Percentiles rank a stretch among this genome's conserved stretches.
Conservation (phyloP, 2,113 vertebrate genomes). For the Rutilus rutilus region DNA sequence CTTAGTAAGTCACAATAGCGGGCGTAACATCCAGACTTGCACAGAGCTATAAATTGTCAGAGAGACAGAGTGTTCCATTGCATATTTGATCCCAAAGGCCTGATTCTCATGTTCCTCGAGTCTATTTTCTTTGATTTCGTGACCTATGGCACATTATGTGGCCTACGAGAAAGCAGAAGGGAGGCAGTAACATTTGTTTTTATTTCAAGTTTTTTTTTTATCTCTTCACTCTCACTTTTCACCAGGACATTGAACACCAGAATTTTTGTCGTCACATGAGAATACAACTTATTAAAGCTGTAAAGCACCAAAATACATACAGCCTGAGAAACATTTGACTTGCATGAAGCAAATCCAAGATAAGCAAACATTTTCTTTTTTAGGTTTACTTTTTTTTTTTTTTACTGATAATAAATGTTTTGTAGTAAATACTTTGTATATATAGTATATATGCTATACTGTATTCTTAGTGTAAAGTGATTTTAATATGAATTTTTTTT, state of each 20-base stretch:
- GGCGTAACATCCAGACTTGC: slow-evolving; percentile 49
- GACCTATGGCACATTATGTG: slow-evolving; percentile 71
- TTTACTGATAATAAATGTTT: not conserved
- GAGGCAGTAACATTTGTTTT: slow-evolving; percentile 40
- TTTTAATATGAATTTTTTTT: too few relatives aligned
- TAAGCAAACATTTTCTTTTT: not conserved
- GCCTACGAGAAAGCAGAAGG: slow-evolving; percentile 64
- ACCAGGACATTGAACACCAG: not conserved
- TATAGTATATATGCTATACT: not conserved
- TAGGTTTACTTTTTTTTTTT: too few relatives aligned
- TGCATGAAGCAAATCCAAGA: not conserved
- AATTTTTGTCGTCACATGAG: not conserved
- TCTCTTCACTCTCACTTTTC: slow-evolving; percentile 37
- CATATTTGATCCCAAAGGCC: slow-evolving; percentile 56
- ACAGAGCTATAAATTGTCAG: slow-evolving; percentile 63
- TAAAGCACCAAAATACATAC: not conserved
- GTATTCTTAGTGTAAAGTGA: not conserved
- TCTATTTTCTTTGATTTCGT: slow-evolving; percentile 70
- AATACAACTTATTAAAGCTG: not conserved
- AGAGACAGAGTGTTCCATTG: slow-evolving; percentile 49
- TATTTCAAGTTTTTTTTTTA: not conserved
- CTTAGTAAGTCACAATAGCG: slow-evolving; percentile 58
- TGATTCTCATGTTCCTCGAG: slow-evolving; percentile 61
- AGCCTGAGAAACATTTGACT: not conserved
- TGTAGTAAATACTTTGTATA: not conserved